Conservation (phyloP, 2,888 invertebrate species). For the Ctenicera cuprea region DNA sequence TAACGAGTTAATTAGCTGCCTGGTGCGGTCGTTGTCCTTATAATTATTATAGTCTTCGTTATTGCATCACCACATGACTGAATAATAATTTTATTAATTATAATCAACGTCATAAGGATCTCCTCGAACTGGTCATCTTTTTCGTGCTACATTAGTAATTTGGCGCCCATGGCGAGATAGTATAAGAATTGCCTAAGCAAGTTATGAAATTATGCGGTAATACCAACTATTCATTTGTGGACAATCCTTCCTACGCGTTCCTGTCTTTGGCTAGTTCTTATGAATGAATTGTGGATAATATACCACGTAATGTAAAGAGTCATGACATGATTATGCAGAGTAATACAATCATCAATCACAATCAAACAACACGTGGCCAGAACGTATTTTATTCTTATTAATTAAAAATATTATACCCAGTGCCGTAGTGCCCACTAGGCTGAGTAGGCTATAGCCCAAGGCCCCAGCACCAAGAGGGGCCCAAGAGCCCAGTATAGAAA, state of each 20-base stretch:
- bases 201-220: slow-evolving; percentile 9
- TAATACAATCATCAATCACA: too few species aligned
- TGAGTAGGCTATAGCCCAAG: too few species aligned
- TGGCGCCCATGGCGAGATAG: slow-evolving; percentile 6
- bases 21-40: slow-evolving; percentile 30
- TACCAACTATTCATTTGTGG: slow-evolving; percentile 6
- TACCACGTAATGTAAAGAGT: not conserved
- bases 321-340: not conserved
- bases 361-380: not conserved
- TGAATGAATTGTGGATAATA: slow-evolving; percentile 15
- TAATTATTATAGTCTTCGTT: slow-evolving; percentile 11
- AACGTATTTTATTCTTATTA: too few species aligned
- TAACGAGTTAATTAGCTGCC: slow-evolving; percentile 5
- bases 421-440: too few species aligned
- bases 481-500: too few species aligned
- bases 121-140: slow-evolving; percentile 16
- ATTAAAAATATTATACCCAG: too few species aligned
- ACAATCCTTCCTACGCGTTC: slow-evolving; percentile 12
- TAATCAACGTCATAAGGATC: slow-evolving; percentile 5
- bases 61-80: slow-evolving; percentile 21
- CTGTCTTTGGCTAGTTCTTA: not conserved
- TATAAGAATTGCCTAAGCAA: slow-evolving; percentile 7
- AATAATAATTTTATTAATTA: slow-evolving; percentile 29
- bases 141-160: slow-evolving; percentile 1
- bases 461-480: too few species aligned